Evolutionary conservation across 2,797 vertebrate species (phyloP).

Genomic region (Rhodeus uyekii): DNA sequence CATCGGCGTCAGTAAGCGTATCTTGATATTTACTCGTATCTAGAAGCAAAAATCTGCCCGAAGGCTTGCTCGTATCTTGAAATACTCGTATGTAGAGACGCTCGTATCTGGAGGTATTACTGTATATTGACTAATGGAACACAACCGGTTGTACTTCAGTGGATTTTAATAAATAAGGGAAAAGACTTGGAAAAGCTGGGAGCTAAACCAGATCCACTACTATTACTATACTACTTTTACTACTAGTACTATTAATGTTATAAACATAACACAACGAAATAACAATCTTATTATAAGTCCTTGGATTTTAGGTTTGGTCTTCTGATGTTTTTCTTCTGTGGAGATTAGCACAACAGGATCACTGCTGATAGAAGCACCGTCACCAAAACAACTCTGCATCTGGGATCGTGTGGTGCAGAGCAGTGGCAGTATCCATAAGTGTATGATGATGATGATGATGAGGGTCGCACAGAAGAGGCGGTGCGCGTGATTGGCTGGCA

Average conservation of each 20-base stretch:
- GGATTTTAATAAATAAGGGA: conserved; percentile 36
- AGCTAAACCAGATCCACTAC: background rate
- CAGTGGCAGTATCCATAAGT: conserved; percentile 63
- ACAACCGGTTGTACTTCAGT: conserved; percentile 4
- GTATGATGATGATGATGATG: conserved; percentile 66
- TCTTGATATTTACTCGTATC: too few relatives aligned
- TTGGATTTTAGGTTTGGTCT: conserved; percentile 61
- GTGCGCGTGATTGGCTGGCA: conserved; percentile 68
- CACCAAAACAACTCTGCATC: conserved; percentile 66
- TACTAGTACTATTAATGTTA: background rate
- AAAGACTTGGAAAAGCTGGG: background rate
- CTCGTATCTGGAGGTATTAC: too few relatives aligned
- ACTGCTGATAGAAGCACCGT: conserved; percentile 57
- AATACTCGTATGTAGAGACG: too few relatives aligned
- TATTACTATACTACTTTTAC: conserved; percentile 1
- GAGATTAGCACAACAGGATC: conserved; percentile 63
- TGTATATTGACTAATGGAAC: background rate
- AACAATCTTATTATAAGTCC: conserved; percentile 53
- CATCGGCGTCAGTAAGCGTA: too few relatives aligned
- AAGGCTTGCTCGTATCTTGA: too few relatives aligned
- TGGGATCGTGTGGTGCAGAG: conserved; percentile 65
- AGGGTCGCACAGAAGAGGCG: conserved; percentile 65
- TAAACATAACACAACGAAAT: conserved; percentile 62
- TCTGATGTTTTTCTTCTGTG: conserved; percentile 77
- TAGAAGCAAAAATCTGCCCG: too few relatives aligned